Conservation (phyloP, 2,888 invertebrate species). For the Shargacucullia verbasci region DNA sequence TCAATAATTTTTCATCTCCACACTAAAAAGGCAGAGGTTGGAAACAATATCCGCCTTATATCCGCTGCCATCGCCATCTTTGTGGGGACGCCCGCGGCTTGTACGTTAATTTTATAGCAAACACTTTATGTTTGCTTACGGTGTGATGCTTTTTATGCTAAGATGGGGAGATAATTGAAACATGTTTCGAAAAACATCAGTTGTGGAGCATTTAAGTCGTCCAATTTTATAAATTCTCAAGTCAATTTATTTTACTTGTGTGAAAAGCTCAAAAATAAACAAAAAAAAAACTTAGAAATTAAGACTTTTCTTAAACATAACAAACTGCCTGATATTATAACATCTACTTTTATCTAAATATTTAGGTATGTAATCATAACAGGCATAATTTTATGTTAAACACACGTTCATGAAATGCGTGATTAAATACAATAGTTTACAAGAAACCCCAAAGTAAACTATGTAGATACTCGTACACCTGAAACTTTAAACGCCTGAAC, state of each 20-base stretch:
- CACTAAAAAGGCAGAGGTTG: constrained; percentile 33
- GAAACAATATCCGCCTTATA: constrained; percentile 54
- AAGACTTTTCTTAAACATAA: too few species aligned
- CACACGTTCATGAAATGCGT: too few species aligned
- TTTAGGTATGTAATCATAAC: too few species aligned
- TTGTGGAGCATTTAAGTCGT: not conserved
- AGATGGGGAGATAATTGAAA: not conserved
- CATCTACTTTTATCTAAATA: too few species aligned
- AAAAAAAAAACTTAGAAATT: too few species aligned
- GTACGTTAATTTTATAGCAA: constrained; percentile 24
- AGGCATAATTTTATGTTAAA: too few species aligned
- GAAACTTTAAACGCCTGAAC: constrained; percentile 17
- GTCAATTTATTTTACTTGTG: too few species aligned
- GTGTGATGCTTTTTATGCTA: not conserved
- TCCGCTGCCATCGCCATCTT: constrained; percentile 42
- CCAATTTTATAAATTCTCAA: too few species aligned
- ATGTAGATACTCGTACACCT: not conserved
- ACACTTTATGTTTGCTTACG: not conserved
- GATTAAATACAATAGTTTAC: too few species aligned
- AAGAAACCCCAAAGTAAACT: too few species aligned
- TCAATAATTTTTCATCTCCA: constrained; percentile 53
- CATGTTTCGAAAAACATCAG: not conserved
- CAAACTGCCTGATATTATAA: too few species aligned
- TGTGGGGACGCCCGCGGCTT: constrained; percentile 11
- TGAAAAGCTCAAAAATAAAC: too few species aligned